Base-by-base conservation (phyloP, 2,888 invertebrate species). In the Scaptomyza parva region DNA sequence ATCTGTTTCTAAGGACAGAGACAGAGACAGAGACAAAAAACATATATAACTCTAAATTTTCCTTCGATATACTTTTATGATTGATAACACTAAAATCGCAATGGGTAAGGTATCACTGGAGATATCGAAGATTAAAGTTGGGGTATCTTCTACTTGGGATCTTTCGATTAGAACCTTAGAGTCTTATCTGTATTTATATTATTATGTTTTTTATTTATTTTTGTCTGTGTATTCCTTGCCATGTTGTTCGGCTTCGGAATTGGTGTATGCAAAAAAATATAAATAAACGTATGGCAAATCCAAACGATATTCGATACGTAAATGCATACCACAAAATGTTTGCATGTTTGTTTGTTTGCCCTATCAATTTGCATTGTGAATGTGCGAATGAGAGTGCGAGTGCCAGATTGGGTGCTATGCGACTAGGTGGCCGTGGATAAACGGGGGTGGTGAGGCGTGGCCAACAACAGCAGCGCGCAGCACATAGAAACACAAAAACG, bases 291-390 rank as follows among this genome's bases (percentile, higher is more conserved):
- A 64, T 30, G 51, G 53, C 60, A 61, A 81, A 65, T 61, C 39
- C 55, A 60, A 66, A 48, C 58, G 78, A 70, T 71, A 85, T 82
- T 85, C 72, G 67, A 82, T 82, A 79, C 68, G 70, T 65, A 76
- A 82, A 73, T 85, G 61, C 65, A 73, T 82, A 66, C 69, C 63
- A 63, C 68, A 66, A 69, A 81, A 68, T 78, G 86, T 83, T 85
- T 87, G 86, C 77, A 47, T 79, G 61, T 75, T 76, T 47, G 47
- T 47, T 47, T 47, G 81, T 73, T 73, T 70, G 86, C 58, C 80
- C 77, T 87, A 87, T 83, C 77, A 86, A 67, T 82, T 81, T 78
- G 64, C 86, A 78, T 59, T 67, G 76, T 39, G 53, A 72, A 72
- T 66, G 59, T 47, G 64, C 65, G 50, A 52, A 44, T 37, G 44